Evolutionary conservation across 2,113 vertebrate species (phyloP), one percentile per base, ranked within the genome.

Genomic region (Pseudopodoces humilis): DNA sequence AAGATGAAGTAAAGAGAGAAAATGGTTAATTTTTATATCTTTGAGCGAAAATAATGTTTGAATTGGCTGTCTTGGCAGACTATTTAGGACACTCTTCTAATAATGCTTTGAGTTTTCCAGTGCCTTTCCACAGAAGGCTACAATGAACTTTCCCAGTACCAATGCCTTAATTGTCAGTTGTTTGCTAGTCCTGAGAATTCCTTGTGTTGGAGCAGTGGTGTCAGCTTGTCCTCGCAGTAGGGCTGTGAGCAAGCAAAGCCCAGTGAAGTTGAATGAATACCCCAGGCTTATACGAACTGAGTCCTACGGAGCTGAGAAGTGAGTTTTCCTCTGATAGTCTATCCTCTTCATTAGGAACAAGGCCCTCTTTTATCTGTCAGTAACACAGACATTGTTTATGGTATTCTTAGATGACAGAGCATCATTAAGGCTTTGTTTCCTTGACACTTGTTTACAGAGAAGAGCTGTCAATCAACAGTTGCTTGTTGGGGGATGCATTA

Each of bases 341-440:
- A 9, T n/a, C 37, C 24, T 83, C 63, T 95, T 95, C 86, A 39
- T 96, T 95, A 94, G 60, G 72, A 94, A 78, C 69, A 95, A 94
- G 56, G 64, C 86, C 21, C 10, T 85, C 91, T 78, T 94, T 91
- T 92, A 86, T 91, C 70, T 7, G 1, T 68, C 33, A 62, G n/a
- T 83, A 72, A 25, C n/a, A 50, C 50, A 62, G 77, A 30, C 59
- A 7, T 62, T 92, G 80, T 90, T 94, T 91, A 74, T 86, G 81
- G 47, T 83, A 77, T 78, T 94, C 89, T 92, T 86, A 94, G 37
- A 86, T 63, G 76, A 81, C 68, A 84, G 62, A 56, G 56, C 79
- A 60, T 92, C 30, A 79, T 85, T 69, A 63, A 88, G 64, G 39
- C 68, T 92, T 96, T 92, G 75, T 96, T 90, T 95, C 18, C 46